phyloP scores from a whole-genome alignment of 2,888 invertebrate species.

The Dynastes hyllus region DNA sequence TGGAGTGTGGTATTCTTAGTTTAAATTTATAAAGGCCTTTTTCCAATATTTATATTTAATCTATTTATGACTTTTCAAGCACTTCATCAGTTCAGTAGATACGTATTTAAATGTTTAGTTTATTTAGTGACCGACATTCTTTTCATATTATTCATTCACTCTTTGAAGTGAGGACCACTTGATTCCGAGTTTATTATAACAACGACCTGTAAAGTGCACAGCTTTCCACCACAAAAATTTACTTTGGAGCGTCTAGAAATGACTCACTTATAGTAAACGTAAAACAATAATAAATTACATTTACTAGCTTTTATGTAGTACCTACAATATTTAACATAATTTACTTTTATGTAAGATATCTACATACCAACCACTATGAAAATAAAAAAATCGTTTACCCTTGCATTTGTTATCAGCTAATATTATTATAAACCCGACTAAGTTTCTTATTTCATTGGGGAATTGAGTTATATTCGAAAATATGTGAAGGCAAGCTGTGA shows the following conservation, averaged over 20 bases:
- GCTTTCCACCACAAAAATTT: background rate
- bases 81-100: background rate
- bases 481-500: no score
- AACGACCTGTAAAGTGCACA: constrained; percentile 11
- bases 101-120: background rate
- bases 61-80: background rate
- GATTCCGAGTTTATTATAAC: constrained; percentile 3
- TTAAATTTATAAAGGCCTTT: background rate
- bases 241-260: background rate
- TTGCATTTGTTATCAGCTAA: no score
- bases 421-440: no score
- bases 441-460: no score
- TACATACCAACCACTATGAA: no score
- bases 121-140: constrained; percentile 17
- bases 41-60: background rate
- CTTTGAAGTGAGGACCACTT: constrained; percentile 7
- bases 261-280: background rate
- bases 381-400: no score
- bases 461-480: no score
- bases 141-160: constrained; percentile 4
- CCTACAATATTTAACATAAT: no score
- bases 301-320: no score
- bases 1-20: background rate
- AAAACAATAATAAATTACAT: background rate
- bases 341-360: no score